Evolutionary conservation across 2,797 vertebrate genomes (phyloP).

Genomic region (Malacoctenus gilli): DNA sequence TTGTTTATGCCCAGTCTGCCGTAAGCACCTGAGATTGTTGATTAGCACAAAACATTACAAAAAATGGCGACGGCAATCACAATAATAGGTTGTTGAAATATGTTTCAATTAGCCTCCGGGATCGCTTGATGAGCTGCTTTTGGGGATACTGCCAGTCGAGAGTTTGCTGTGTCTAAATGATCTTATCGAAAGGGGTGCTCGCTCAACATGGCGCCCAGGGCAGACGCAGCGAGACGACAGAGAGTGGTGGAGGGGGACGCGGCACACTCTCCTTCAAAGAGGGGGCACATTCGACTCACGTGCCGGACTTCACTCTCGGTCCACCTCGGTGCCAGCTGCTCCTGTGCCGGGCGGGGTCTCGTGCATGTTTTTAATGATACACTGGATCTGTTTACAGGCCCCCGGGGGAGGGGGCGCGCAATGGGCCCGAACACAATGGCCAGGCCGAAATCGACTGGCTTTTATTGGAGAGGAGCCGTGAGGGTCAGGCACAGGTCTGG

Average conservation of each 20-base stretch:
- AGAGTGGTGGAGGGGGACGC: not conserved
- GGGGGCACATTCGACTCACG: slow-evolving; percentile 36
- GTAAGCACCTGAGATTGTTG: not conserved
- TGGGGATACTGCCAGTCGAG: slow-evolving; percentile 11
- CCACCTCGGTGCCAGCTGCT: slow-evolving; percentile 40
- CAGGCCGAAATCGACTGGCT: slow-evolving; percentile 45
- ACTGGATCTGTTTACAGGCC: slow-evolving; percentile 72
- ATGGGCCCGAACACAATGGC: slow-evolving; percentile 35
- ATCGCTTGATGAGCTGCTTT: slow-evolving; percentile 32
- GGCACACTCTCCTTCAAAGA: slow-evolving; percentile 28
- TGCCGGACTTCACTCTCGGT: slow-evolving; percentile 22
- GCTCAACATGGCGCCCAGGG: slow-evolving; percentile 18
- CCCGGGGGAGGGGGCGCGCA: slow-evolving; percentile 47
- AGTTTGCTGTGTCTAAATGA: slow-evolving; percentile 23
- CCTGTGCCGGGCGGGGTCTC: slow-evolving; percentile 41
- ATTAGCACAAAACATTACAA: not conserved
- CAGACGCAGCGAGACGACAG: slow-evolving; percentile 33
- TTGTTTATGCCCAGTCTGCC: slow-evolving; percentile 2
- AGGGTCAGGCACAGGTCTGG: slow-evolving; percentile 17
- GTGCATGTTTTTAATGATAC: slow-evolving; percentile 68
- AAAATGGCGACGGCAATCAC: not conserved
- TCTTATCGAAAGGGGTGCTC: slow-evolving; percentile 40
- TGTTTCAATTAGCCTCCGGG: slow-evolving; percentile 6
- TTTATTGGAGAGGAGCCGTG: slow-evolving; percentile 24
- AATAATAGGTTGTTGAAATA: not conserved